Conservation (phyloP, 2,113 vertebrate species). For the Osmerus eperlanus region DNA sequence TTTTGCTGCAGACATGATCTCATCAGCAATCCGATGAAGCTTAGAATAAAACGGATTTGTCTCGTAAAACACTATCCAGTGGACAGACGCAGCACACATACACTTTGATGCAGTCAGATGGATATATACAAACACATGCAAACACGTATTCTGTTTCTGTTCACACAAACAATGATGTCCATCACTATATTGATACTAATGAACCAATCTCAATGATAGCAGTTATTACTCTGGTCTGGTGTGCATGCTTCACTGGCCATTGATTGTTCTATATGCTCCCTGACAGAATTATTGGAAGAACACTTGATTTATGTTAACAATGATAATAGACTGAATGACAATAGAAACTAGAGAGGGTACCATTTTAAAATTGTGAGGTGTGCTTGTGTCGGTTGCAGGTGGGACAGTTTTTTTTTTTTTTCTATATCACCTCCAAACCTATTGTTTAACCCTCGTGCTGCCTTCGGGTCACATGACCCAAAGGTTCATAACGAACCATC, state of each 20-base stretch:
- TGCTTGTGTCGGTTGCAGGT: too few species aligned
- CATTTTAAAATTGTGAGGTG: too few species aligned
- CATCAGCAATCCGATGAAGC: background rate
- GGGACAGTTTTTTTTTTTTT: too few species aligned
- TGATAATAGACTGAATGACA: background rate
- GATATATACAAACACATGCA: background rate
- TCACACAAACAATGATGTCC: constrained; percentile 9
- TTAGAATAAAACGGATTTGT: too few species aligned
- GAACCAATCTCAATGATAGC: constrained; percentile 27
- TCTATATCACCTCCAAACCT: too few species aligned
- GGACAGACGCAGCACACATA: constrained; percentile 16
- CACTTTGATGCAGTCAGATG: background rate
- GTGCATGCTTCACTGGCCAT: constrained; percentile 17
- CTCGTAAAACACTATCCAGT: constrained; percentile 9
- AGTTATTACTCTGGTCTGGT: constrained; percentile 26
- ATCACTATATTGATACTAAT: constrained; percentile 44
- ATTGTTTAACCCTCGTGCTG: too few species aligned
- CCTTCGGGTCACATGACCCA: too few species aligned
- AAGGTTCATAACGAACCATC: too few species aligned
- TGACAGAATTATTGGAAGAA: constrained; percentile 29
- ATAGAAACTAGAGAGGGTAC: too few species aligned
- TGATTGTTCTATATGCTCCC: constrained; percentile 19
- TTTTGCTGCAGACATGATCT: background rate
- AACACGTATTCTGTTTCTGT: too few species aligned
- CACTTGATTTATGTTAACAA: constrained; percentile 34